phyloP scores from a whole-genome alignment of 2,797 vertebrate genomes.

The Darevskia nairensis region DNA sequence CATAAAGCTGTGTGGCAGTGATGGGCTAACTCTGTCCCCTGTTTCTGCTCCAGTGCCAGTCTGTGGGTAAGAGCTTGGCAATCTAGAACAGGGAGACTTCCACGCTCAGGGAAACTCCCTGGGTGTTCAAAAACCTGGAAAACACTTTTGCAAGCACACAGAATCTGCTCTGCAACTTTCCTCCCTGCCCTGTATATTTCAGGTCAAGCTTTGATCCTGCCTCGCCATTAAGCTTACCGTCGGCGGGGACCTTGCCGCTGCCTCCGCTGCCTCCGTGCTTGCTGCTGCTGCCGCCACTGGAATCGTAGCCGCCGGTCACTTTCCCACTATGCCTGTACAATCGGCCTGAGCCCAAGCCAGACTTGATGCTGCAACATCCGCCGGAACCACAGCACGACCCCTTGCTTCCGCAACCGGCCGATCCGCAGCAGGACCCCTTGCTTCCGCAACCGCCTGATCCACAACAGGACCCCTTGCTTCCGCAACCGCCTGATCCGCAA shows the following conservation, averaged over 20 bases:
- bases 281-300: slow-evolving; percentile 19
- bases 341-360: not conserved
- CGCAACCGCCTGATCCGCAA: not conserved
- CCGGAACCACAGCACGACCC: too few relatives aligned
- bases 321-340: not conserved
- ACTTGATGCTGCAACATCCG: not conserved
- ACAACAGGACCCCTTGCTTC: not conserved
- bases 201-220: not conserved
- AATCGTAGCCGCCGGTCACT: not conserved
- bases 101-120: not conserved
- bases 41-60: too few relatives aligned
- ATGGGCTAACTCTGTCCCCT: too few relatives aligned
- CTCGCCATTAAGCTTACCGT: not conserved
- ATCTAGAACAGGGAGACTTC: not conserved
- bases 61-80: not conserved
- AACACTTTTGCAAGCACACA: not conserved
- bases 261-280: not conserved
- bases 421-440: not conserved
- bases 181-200: not conserved
- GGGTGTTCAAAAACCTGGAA: not conserved
- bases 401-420: too few relatives aligned
- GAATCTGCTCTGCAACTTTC: not conserved
- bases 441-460: not conserved
- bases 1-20: too few relatives aligned
- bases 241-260: not conserved